Evolutionary conservation across 2,888 invertebrate species (phyloP), one percentile per base, ranked within the genome.

Genomic region (Scaptomyza caliginosa): DNA sequence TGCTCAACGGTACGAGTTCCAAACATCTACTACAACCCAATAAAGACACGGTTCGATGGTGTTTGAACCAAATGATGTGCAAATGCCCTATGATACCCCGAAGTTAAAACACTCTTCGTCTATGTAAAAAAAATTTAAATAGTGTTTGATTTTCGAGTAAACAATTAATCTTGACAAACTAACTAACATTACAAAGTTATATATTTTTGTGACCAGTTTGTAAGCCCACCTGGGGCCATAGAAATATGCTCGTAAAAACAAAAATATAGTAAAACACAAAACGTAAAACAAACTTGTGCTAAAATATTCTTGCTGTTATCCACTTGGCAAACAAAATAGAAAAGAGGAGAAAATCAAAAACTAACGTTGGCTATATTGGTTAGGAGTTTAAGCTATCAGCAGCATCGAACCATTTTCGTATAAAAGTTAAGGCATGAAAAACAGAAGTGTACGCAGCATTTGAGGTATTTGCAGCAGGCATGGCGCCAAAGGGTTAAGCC

Each of bases 351-450:
- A 82, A 66, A 68, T 67, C 56, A 49, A 84, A 80, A 68, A 64
- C 67, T 56, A 67, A 52, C 60, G 48, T 63, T 57, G 57, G 49
- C 52, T 56, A 59, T 56, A 59, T 60, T 54, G 57, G 45, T 40
- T 60, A 43, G 32, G 38, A 39, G 51, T 28, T 42, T 30, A 40
- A 54, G 45, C 45, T 56, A 39, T 52, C 57, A 49, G 45, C 43
- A 66, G 34, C 3, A 49, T 67, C 48, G 52, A 63, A 60, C 40
- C 52, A 63, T 58, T 64, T 57, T 48, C 52, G 60, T 67, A 67
- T 71, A 75, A 60, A 78, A 85, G 86, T 81, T 86, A 49, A 60
- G 62, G 67, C 80, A 87, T 87, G 51, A 28, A 45, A 45, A 45
- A 19, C 28, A 45, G 17, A 28, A 17, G 17, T n/a, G 17, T 17